Conservation (phyloP, 2,797 vertebrate species). For the Mormyrus hasselquistii region DNA sequence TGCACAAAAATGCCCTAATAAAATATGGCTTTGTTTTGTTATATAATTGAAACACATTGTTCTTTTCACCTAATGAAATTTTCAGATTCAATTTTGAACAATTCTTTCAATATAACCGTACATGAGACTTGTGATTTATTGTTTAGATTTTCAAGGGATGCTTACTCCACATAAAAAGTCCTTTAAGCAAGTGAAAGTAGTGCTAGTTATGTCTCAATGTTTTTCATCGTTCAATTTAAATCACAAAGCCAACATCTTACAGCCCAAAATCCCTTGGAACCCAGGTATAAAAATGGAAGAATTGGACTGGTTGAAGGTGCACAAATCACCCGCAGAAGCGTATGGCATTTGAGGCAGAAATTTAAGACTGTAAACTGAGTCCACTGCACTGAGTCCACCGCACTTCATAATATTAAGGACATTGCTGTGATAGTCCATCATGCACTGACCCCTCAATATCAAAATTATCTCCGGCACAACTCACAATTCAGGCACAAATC, state of each 20-base stretch:
- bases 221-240: neutral
- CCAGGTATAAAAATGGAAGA: neutral
- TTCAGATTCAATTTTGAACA: neutral
- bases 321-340: neutral
- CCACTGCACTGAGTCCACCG: neutral
- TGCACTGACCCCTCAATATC: neutral
- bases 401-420: neutral
- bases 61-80: neutral
- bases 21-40: conserved; percentile 3
- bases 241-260: neutral
- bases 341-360: neutral
- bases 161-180: neutral
- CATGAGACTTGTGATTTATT: neutral
- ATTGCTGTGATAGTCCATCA: neutral
- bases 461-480: neutral
- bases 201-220: neutral
- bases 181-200: neutral
- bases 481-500: neutral
- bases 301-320: neutral
- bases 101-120: neutral
- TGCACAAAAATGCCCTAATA: neutral
- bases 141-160: neutral
- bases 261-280: neutral
- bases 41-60: neutral
- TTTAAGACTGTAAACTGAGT: neutral